Conservation (phyloP, 2,797 vertebrate species). For the Sebastes umbrosus region DNA sequence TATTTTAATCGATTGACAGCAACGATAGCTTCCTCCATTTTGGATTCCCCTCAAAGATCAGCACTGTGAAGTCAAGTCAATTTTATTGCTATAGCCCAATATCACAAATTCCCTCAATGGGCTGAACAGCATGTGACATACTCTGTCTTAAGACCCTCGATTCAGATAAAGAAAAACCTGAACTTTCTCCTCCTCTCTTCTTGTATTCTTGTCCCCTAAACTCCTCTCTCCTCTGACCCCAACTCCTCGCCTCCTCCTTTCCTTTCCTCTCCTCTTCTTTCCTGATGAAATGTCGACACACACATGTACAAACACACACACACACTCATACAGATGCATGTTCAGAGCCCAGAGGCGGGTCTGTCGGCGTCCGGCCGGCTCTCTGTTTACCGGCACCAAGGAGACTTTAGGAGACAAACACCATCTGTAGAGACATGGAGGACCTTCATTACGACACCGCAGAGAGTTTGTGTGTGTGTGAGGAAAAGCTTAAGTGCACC, state of each 20-base stretch:
- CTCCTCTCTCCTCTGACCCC: not conserved
- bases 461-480: constrained; percentile 13
- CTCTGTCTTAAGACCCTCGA: too few species aligned
- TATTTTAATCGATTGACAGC: too few species aligned
- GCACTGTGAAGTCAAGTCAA: too few species aligned
- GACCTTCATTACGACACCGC: constrained; percentile 74
- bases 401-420: constrained; percentile 81
- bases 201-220: not conserved
- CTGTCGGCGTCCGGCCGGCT: constrained; percentile 49
- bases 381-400: constrained; percentile 74
- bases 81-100: too few species aligned
- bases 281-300: not conserved
- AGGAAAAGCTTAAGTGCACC: constrained; percentile 43
- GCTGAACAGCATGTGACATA: too few species aligned
- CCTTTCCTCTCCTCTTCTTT: not conserved
- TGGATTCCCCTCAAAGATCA: too few species aligned
- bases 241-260: not conserved
- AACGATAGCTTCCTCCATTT: too few species aligned
- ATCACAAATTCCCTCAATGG: too few species aligned
- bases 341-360: constrained; percentile 59
- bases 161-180: too few species aligned
- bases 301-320: constrained; percentile 15
- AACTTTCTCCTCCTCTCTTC: not conserved
- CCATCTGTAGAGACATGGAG: constrained; percentile 81
- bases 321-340: constrained; percentile 34